Evolutionary conservation across 2,113 vertebrate genomes (phyloP).

Genomic region (Scopus umbretta): DNA sequence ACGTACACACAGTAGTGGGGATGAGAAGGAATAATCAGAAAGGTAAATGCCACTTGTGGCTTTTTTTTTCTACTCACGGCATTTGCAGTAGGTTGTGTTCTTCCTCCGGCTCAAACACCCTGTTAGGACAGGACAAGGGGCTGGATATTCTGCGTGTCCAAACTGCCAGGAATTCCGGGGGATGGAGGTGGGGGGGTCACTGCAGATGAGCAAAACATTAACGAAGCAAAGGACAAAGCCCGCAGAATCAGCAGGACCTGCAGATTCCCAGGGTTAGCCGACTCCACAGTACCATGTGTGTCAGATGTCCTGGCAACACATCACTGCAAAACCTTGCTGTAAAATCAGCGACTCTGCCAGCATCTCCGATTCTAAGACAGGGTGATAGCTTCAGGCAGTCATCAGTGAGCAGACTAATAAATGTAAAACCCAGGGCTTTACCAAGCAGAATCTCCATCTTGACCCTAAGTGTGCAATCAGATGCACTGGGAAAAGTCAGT

Average conservation of each 20-base stretch:
- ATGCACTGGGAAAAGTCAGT: not conserved
- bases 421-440: not conserved
- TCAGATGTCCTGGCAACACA: not conserved
- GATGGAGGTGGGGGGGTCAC: accelerated
- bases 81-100: not conserved
- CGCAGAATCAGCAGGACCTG: not conserved
- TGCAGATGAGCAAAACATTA: not conserved
- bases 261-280: not conserved
- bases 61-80: not conserved
- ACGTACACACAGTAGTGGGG: accelerated
- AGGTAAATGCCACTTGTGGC: constrained; percentile 13
- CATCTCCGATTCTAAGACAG: accelerated
- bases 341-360: not conserved
- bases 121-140: not conserved
- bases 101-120: not conserved
- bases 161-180: not conserved
- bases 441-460: not conserved
- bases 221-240: not conserved
- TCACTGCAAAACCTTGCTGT: not conserved
- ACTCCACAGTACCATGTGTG: accelerated
- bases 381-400: not conserved
- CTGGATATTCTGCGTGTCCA: not conserved
- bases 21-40: not conserved
- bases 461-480: not conserved
- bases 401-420: not conserved